phyloP scores from a whole-genome alignment of 1,140 invertebrate genomes.

The Plectus sambesii region DNA sequence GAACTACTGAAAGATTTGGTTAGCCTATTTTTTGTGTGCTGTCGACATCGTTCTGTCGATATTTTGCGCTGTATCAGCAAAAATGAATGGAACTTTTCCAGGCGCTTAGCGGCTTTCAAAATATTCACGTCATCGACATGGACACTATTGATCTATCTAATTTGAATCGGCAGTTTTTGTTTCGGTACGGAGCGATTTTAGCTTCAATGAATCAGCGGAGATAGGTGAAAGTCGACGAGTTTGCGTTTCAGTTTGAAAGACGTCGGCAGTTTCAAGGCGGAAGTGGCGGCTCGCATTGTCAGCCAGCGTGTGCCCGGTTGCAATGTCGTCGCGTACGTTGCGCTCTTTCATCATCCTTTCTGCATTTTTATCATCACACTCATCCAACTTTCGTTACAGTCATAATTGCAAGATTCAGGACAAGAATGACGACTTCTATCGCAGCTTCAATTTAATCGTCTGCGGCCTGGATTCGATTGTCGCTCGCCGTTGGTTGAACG shows the following conservation, averaged over 20 bases:
- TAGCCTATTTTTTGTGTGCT: constrained; percentile 17
- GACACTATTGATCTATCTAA: constrained; percentile 93
- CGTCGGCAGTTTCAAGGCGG: constrained; percentile 78
- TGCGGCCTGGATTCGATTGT: constrained; percentile 90
- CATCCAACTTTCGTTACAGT: constrained; percentile 30
- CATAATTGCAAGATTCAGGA: constrained; percentile 88
- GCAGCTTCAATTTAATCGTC: constrained; percentile 78
- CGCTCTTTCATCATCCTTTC: too few species aligned
- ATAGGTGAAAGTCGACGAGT: neutral
- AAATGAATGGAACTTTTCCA: constrained; percentile 26
- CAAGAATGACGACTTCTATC: constrained; percentile 76
- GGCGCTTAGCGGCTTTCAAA: constrained; percentile 76
- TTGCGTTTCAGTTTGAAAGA: constrained; percentile 59
- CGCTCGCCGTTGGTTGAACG: constrained; percentile 86
- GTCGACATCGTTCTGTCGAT: neutral
- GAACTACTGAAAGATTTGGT: constrained; percentile 79
- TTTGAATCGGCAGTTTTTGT: constrained; percentile 87
- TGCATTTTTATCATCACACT: constrained; percentile 7
- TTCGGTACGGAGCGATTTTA: constrained; percentile 54
- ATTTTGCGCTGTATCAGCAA: too few species aligned
- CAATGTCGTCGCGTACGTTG: constrained; percentile 62
- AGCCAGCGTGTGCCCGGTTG: constrained; percentile 72
- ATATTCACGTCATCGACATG: constrained; percentile 91
- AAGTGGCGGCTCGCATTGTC: constrained; percentile 80
- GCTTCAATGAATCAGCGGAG: constrained; percentile 1